A percentile compares a stretch with the other conserved stretches of the same genome.
These are phyloP conservation scores for Aphis gossypii DNA, from an alignment of 1,140 invertebrate genomes.

Conservation along the genomic window DNA sequence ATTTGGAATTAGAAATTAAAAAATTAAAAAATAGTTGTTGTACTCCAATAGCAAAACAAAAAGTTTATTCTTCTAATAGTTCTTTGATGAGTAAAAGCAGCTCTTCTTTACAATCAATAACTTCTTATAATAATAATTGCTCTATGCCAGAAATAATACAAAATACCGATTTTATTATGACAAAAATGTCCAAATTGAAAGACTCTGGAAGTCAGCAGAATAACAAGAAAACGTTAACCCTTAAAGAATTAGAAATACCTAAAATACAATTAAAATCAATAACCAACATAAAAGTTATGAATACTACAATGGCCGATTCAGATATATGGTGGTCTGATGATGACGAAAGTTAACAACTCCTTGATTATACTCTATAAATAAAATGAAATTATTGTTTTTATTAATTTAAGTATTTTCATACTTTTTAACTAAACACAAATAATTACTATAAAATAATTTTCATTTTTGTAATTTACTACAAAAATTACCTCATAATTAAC, in stretches of 20 bases:
- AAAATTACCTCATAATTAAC: neutral
- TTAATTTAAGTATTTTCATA: neutral
- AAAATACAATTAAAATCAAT: neutral
- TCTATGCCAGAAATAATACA: neutral
- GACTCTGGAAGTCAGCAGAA: neutral
- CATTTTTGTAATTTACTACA: neutral
- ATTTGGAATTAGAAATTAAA: neutral
- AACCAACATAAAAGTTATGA: neutral
- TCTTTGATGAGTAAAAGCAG: neutral
- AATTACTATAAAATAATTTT: neutral
- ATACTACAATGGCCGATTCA: neutral
- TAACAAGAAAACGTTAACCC: too few relatives aligned
- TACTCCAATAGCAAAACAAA: neutral
- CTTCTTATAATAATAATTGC: neutral
- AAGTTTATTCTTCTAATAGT: neutral
- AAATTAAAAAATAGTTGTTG: neutral
- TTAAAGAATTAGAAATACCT: neutral
- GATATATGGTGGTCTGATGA: slow-evolving; percentile 41
- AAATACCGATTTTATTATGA: neutral
- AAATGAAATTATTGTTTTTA: neutral
- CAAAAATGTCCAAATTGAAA: neutral
- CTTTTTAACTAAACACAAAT: neutral
- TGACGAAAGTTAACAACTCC: neutral
- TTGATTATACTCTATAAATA: neutral
- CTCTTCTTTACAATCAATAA: neutral